Evolutionary conservation across 2,888 invertebrate species (phyloP), one percentile per base, ranked within the genome.

Genomic region (Coelopa pilipes): DNA sequence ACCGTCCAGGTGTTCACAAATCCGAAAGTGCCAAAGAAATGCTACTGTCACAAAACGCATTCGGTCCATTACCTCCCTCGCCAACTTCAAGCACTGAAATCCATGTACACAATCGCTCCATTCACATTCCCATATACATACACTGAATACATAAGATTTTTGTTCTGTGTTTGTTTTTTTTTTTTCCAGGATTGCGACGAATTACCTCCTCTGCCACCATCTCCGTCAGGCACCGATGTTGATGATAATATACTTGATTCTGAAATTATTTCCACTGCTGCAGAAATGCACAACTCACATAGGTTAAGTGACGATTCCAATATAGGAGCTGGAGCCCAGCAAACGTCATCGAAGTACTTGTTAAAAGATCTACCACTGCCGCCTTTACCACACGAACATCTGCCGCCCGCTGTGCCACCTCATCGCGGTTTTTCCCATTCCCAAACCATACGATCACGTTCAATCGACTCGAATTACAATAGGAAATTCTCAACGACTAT

Each of bases 391-490:
- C 66, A 74, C 63, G 83, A 85, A 73, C 82, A 80, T 66, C 72
- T 78, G 72, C 92, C 93, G 68, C 92, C 93, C 24, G 91, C 90
- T 74, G 92, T 94, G 79, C 94, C 94, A 57, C 93, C 93, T 75
- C 93, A 94, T 83, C 90, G 92, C 53, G 90, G 91, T 17, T 53
- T 15, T 46, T 46, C 21, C 46, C 65, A 65, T 9, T 17, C 21
- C 19, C 71, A 92, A 83, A 94, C 94, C 77, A 90, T 95, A 76
- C 95, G 94, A 86, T 94, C 95, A 78, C 91, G 95, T 82, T 95
- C 95, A 10, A 95, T 95, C 92, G 95, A 95, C 84, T 93, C 93
- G 3, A 93, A 93, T 78, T 94, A 93, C 83, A 92, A 90, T 77
- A 90, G 91, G 83, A 89, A 90, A 79, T 89, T 90, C 78, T 84